These are phyloP conservation scores for Platyscapa corneri DNA, from an alignment of 1,140 invertebrate species.

Conservation along the genomic window DNA sequence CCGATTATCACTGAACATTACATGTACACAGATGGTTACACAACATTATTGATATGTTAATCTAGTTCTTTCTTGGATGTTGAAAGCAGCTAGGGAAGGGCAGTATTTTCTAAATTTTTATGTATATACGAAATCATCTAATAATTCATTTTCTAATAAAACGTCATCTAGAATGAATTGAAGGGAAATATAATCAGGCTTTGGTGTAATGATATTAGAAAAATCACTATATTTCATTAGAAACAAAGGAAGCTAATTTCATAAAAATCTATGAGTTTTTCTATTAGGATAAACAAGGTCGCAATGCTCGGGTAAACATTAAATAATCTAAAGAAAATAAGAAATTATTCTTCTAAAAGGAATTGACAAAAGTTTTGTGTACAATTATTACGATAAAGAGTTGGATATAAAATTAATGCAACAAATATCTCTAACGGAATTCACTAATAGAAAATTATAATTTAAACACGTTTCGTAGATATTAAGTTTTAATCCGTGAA, in stretches of 20 bases:
- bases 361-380: conserved; percentile 11
- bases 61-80: conserved; percentile 47
- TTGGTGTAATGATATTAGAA: not conserved
- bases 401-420: conserved; percentile 7
- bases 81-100: conserved; percentile 70
- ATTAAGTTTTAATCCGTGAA: not conserved
- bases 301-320: conserved; percentile 16
- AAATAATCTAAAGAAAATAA: conserved; percentile 37
- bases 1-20: conserved; percentile 45
- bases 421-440: conserved; percentile 17
- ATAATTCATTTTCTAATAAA: conserved; percentile 28
- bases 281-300: conserved; percentile 12
- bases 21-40: conserved; percentile 49
- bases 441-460: conserved; percentile 8
- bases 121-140: conserved; percentile 35
- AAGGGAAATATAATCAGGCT: not conserved
- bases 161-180: conserved; percentile 39
- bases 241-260: conserved; percentile 10
- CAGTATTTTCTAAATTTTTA: conserved; percentile 51
- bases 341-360: conserved; percentile 34
- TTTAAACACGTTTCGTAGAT: conserved; percentile 43
- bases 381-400: conserved; percentile 3
- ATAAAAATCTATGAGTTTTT: conserved; percentile 22
- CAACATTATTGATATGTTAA: conserved; percentile 44
- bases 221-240: conserved; percentile 7